These are phyloP conservation scores for Phasia obesa DNA, from an alignment of 2,888 invertebrate species.

Conservation along the genomic window DNA sequence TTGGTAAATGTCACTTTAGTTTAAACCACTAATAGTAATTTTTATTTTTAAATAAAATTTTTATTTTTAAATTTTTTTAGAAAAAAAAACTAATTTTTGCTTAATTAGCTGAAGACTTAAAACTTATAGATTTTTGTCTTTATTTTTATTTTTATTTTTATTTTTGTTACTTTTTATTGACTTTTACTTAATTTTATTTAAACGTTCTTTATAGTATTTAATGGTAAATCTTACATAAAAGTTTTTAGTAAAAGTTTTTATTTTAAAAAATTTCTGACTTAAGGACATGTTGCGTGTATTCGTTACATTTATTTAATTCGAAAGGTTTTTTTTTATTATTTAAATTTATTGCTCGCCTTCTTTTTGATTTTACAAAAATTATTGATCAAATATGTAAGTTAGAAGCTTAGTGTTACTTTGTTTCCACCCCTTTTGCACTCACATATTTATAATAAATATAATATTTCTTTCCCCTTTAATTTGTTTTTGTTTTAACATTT, in stretches of 20 bases:
- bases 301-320: not conserved
- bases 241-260: slow-evolving; percentile 77
- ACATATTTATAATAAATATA: not conserved
- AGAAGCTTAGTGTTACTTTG: not conserved
- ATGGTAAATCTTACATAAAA: slow-evolving; percentile 75
- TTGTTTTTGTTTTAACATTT: slow-evolving; percentile 13
- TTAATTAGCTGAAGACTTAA: no score
- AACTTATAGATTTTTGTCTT: no score
- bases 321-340: not conserved
- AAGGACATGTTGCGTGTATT: slow-evolving; percentile 75
- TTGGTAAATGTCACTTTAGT: slow-evolving; percentile 19
- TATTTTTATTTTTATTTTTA: no score
- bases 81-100: not conserved
- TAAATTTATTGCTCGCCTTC: not conserved
- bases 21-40: no score
- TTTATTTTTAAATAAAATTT: not conserved
- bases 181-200: slow-evolving; percentile 47
- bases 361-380: slow-evolving; percentile 6
- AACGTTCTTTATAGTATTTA: slow-evolving; percentile 75
- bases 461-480: not conserved
- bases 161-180: not conserved
- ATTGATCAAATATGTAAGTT: slow-evolving; percentile 43
- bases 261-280: slow-evolving; percentile 78
- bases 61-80: not conserved
- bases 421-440: not conserved